Conservation (phyloP, 2,888 invertebrate species). For the Ochropacha duplaris region DNA sequence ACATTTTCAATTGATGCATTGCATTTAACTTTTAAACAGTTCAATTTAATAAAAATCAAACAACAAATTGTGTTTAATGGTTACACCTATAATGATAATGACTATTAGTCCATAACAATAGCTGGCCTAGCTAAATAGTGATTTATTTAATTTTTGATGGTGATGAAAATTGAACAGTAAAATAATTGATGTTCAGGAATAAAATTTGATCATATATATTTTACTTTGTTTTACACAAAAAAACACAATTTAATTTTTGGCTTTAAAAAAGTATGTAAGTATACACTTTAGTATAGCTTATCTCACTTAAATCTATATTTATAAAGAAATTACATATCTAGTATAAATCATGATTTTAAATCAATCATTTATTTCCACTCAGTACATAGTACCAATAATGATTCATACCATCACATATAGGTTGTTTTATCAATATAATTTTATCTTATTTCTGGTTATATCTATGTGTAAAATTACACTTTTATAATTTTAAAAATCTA, state of each 20-base stretch:
- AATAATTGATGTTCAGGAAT: background rate
- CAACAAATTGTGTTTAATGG: slow-evolving; percentile 63
- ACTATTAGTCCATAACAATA: slow-evolving; percentile 58
- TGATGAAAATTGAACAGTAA: background rate
- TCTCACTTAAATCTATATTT: slow-evolving; percentile 1
- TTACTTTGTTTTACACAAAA: background rate
- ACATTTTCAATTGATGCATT: slow-evolving; percentile 80
- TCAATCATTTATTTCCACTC: slow-evolving; percentile 15
- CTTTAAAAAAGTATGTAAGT: background rate
- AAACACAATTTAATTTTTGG: background rate
- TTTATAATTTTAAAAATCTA: background rate
- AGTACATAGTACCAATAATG: slow-evolving; percentile 68
- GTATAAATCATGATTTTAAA: background rate
- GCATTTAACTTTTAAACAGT: slow-evolving; percentile 76
- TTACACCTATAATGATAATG: slow-evolving; percentile 63
- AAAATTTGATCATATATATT: background rate
- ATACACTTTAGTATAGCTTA: background rate
- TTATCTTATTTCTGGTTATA: background rate
- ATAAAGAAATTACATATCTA: slow-evolving; percentile 4
- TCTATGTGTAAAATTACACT: background rate
- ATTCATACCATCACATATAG: slow-evolving; percentile 43
- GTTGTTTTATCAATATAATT: background rate
- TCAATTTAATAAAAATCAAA: slow-evolving; percentile 82
- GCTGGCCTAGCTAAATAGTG: slow-evolving; percentile 47
- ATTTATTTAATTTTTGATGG: background rate